Base-by-base conservation (phyloP, 2,888 invertebrate species). In the Drosophila siamana region DNA sequence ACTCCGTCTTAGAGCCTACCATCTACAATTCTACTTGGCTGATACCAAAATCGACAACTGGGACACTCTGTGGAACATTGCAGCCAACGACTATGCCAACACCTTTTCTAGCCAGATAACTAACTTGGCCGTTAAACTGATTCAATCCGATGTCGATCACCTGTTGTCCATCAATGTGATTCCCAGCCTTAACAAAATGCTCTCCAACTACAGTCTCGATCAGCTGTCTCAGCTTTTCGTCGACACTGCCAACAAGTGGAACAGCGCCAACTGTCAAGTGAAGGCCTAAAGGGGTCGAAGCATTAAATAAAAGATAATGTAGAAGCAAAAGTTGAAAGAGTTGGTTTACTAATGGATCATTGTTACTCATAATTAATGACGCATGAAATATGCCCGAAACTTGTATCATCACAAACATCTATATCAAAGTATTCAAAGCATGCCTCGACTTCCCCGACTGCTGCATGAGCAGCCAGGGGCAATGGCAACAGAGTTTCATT, bases 31-130 rank as follows among this genome's bases (percentile, higher is more conserved):
- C 36, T 88, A 81, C 33, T 16, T 90, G 43, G 86, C 69, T 0
- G 80, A 78, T 38, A 57, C 82, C 1, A 38, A 54, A 6, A 57
- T 74, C 7, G 70, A 80, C 26, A 78, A 80, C 59, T 80, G 89
- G 77, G 80, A 91, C 48, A 44, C 59, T 0, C 5, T 84, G 22
- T 86, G 72, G 88, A 71, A 78, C 50, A 84, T 85, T 16, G 57
- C 83, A 1, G 43, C 64, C 8, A 91, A 91, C 56, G 77, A 82
- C 46, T 82, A 80, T 22, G 36, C 55, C 15, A 82, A 90, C 16
- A 65, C 63, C 2, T 77, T 54, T 13, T 26, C 62, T 8, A 48
- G 74, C 40, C 70, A 86, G 2, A 13, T 69, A 0, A 1, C 63
- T 2, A 36, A 73, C 3, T 50, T 89, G 4, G 24, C 66, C 5